Conservation (phyloP, 1,140 invertebrate genomes). For the Octopus bimaculoides region DNA sequence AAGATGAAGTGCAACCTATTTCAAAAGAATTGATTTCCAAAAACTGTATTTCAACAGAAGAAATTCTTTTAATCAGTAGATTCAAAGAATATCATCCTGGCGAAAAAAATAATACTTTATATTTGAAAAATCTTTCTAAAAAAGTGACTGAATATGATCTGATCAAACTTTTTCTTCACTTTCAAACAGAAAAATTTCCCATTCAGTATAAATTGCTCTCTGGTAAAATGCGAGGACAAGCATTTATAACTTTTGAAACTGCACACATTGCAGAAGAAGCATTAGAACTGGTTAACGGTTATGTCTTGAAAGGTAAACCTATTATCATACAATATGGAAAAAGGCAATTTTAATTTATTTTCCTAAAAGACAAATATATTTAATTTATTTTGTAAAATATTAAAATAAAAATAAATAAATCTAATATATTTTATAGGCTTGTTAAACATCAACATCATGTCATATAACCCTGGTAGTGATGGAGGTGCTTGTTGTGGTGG, state of each 20-base stretch:
- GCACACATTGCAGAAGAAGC: background rate
- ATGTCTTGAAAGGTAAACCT: background rate
- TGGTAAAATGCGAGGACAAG: slow-evolving; percentile 1
- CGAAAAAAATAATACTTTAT: background rate
- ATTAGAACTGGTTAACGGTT: background rate
- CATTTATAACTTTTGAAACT: background rate
- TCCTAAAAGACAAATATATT: too few relatives aligned
- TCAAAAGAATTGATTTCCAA: background rate
- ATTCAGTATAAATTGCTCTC: background rate
- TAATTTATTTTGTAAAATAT: too few relatives aligned
- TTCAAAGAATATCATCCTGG: background rate
- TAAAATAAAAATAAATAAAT: too few relatives aligned
- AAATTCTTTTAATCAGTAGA: background rate
- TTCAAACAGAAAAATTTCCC: background rate
- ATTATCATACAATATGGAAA: background rate
- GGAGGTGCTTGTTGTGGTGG: too few relatives aligned
- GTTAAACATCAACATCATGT: too few relatives aligned
- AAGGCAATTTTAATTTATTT: background rate
- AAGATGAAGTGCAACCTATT: background rate
- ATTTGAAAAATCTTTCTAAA: background rate
- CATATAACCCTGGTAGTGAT: too few relatives aligned
- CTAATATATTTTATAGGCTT: too few relatives aligned
- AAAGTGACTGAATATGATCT: background rate
- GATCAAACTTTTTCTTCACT: background rate
- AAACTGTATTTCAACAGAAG: background rate